phyloP scores from a whole-genome alignment of 2,113 vertebrate genomes.

The Clarias batrachus region DNA sequence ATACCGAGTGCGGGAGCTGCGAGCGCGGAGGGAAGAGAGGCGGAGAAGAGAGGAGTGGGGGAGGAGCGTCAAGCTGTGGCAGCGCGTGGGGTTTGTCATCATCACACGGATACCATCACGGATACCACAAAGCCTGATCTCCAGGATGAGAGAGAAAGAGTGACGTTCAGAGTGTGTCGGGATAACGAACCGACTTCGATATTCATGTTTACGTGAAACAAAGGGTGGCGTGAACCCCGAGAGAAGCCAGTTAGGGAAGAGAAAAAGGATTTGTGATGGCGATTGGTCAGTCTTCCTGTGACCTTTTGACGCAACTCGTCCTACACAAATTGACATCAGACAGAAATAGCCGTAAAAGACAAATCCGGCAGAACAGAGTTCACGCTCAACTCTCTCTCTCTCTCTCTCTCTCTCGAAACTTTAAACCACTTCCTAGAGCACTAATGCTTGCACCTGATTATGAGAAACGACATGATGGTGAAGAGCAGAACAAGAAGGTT shows the following conservation, averaged over 20 bases:
- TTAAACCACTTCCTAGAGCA: neutral
- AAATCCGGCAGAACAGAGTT: neutral
- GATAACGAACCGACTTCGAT: conserved; percentile 29
- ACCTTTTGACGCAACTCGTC: conserved; percentile 42
- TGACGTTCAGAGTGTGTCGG: conserved; percentile 9
- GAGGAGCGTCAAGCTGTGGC: conserved; percentile 61
- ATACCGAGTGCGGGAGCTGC: conserved; percentile 24
- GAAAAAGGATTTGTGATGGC: neutral
- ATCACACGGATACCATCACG: conserved; percentile 51
- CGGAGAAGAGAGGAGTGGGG: conserved; percentile 57
- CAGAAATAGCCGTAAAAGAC: neutral
- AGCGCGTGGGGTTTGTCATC: conserved; percentile 62
- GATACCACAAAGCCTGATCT: conserved; percentile 11
- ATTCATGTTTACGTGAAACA: conserved; percentile 37
- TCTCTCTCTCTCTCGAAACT: neutral
- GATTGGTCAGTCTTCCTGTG: conserved; percentile 42
- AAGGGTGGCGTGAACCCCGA: neutral
- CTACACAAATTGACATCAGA: neutral
- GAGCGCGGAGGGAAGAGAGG: conserved; percentile 46
- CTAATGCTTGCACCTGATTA: too few relatives aligned
- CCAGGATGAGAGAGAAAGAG: neutral
- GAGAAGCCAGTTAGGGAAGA: conserved; percentile 29
- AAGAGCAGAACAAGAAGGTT: too few relatives aligned
- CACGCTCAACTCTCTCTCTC: neutral
- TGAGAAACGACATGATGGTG: too few relatives aligned